phyloP scores from a whole-genome alignment of 2,888 invertebrate species.

The Camptogramma bilineatum region DNA sequence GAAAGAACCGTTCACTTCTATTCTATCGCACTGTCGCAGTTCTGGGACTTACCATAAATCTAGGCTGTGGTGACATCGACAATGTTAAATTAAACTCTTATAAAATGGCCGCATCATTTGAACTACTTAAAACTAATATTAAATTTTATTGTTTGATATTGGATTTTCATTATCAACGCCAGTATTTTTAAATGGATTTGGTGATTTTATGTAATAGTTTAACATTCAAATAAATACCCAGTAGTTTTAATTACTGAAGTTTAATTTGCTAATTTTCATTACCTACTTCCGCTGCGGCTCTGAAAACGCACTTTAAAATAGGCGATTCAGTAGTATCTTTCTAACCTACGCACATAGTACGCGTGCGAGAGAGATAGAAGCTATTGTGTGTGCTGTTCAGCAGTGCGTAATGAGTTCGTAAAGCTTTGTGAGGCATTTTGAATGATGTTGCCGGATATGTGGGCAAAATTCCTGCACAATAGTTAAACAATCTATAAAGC shows the following conservation, averaged over 20 bases:
- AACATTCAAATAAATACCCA: neutral
- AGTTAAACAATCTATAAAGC: slow-evolving; percentile 9
- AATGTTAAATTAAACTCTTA: no score
- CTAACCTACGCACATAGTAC: slow-evolving; percentile 2
- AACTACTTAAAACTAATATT: no score
- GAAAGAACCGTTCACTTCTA: no score
- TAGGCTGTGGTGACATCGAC: no score
- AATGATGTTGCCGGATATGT: slow-evolving; percentile 16
- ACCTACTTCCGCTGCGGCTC: neutral
- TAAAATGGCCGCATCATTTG: no score
- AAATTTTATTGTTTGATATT: no score
- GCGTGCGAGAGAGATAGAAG: slow-evolving; percentile 32
- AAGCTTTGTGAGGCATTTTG: slow-evolving; percentile 29
- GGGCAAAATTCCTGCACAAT: slow-evolving; percentile 11
- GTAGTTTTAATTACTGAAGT: neutral
- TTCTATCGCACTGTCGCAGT: no score
- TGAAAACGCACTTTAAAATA: slow-evolving; percentile 22
- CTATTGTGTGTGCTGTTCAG: slow-evolving; percentile 39
- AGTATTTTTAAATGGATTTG: no score
- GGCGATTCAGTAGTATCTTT: slow-evolving; percentile 16
- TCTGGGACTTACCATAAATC: no score
- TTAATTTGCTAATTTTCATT: neutral
- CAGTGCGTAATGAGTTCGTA: slow-evolving; percentile 39
- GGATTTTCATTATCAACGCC: no score
- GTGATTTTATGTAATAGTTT: no score